Evolutionary conservation across 2,113 vertebrate genomes (phyloP).

Genomic region (Chaetops frenatus): DNA sequence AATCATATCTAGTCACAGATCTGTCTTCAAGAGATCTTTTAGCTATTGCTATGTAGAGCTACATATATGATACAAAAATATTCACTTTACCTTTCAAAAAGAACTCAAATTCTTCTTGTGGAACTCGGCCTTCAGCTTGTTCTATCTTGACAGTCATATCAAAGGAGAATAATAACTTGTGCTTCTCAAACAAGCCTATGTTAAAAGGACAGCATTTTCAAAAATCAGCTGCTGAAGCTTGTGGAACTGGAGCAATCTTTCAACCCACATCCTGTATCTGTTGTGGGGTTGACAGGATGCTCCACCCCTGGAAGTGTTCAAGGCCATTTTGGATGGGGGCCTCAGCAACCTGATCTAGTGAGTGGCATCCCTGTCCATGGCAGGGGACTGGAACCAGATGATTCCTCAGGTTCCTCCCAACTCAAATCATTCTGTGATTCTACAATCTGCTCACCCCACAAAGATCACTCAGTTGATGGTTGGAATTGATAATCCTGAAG

Average conservation of each 20-base stretch:
- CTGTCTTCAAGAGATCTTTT: background rate
- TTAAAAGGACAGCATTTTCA: background rate
- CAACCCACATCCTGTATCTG: background rate
- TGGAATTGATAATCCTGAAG: background rate
- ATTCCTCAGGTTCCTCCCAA: background rate
- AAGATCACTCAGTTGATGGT: background rate
- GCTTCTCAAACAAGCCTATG: conserved; percentile 89
- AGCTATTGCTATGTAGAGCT: background rate
- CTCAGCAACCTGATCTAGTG: background rate
- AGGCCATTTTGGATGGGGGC: background rate
- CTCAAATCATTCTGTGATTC: background rate
- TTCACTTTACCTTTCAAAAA: conserved; percentile 86
- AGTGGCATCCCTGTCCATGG: background rate
- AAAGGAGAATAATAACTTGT: conserved; percentile 94
- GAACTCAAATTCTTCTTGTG: conserved; percentile 93
- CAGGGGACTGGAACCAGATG: background rate
- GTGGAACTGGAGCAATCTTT: background rate
- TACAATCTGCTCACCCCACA: background rate
- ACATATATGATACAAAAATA: background rate
- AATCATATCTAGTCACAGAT: background rate
- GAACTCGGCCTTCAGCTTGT: conserved; percentile 81
- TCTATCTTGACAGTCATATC: conserved; percentile 94
- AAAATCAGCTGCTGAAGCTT: background rate
- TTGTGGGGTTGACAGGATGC: background rate
- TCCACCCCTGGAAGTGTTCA: background rate